Evolutionary conservation across 1,140 invertebrate genomes (phyloP), one percentile per base, ranked within the genome.

Genomic region (Limonius californicus): DNA sequence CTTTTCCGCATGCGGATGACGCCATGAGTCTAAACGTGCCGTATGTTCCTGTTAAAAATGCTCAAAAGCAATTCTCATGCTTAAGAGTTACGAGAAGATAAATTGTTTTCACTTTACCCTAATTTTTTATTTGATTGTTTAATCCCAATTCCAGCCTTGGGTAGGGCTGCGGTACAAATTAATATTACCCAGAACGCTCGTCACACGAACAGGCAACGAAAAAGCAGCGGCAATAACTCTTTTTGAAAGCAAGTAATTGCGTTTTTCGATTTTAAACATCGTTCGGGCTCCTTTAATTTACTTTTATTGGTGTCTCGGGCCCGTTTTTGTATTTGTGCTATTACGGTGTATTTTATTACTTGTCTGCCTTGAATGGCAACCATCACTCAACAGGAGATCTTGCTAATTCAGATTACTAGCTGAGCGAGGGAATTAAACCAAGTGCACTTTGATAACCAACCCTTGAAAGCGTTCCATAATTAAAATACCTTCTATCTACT

Each of bases 181-280:
- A 62, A 62, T 45, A 56, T 56, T 35, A 59, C 57, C 57, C 62
- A 14, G 11, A 63, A 30, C 53, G 35, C n/a, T 53, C 57, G 54
- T 59, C 23, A 64, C 47, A 62, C 56, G 54, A 62, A 58, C 47
- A 62, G 61, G 47, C 56, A 62, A 62, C 61, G 43, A 62, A 47
- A 54, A 62, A 62, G 55, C 54, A 62, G 54, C 55, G 43, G 43
- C 42, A 45, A 35, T 57, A 62, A 56, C 54, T 45, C 54, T 20
- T 20, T 18, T 43, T 56, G 53, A 56, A 62, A 16, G 45, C 54
- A 53, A 57, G 61, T 63, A 59, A 59, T 64, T 64, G 56, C 57
- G 32, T 63, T 60, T 45, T 64, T 64, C 63, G 63, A 60, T 64
- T 64, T 64, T 64, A 55, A 64, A 64, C 58, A 59, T 56, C 42